Evolutionary conservation across 2,113 vertebrate species (phyloP), one percentile per base, ranked within the genome.

Genomic region (Aegypius monachus): DNA sequence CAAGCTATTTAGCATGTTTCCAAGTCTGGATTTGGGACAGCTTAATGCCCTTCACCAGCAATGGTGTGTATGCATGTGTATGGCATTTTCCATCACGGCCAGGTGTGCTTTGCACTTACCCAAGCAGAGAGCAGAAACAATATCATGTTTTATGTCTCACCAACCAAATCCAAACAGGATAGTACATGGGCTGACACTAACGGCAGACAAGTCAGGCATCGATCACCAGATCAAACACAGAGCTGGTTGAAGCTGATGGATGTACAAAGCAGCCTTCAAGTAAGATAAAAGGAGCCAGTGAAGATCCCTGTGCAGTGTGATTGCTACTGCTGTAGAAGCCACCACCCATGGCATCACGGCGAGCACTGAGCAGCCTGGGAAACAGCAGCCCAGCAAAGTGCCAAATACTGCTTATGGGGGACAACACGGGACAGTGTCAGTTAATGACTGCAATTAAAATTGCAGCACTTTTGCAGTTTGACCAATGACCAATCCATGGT

Each of bases 171-270:
- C 40, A 27, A 66, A 27, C 21, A 29, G 58, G 42, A 34, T 3
- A 42, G 73, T 21, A 13, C 31, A 3, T 11, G 59, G 36, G 73
- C 43, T 65, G 63, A 59, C 1, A 13, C 42, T 81, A 63, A 56
- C 0, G 2, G 61, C 22, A 63, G 48, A 62, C n/a, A 36, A 2
- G 0, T 47, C 0, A 3, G 58, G 55, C 72, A 79, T 91, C 0
- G 2, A 25, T 74, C 0, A 0, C 16, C 19, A 75, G 87, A 91
- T 86, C 92, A 87, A 73, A 84, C 50, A 38, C 55, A 87, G 52
- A 58, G 19, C 45, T 67, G 92, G 55, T 17, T 86, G 75, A 82
- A 82, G 82, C 31, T 86, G 80, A 59, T 0, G 0, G 75, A 23
- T 38, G 55, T 58, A 73, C 58, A 55, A 86, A 94, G 43, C 58